phyloP scores from a whole-genome alignment of 1,140 invertebrate species.

The Trichonephila clavata region DNA sequence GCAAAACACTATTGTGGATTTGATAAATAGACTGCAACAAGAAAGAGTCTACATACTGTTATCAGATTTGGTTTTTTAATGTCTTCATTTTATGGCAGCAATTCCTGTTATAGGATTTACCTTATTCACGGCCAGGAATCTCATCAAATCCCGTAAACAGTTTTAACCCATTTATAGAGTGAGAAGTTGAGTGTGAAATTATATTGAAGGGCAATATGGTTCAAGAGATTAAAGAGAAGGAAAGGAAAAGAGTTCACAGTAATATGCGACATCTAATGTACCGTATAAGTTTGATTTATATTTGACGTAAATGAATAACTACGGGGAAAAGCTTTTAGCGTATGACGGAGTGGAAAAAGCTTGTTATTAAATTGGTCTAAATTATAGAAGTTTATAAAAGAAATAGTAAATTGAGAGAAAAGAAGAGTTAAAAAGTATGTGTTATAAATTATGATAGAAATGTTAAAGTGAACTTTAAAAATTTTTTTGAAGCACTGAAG shows the following conservation, averaged over 20 bases:
- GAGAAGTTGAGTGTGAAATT: neutral
- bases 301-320: neutral
- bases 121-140: neutral
- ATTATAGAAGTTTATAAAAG: too few relatives aligned
- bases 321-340: neutral
- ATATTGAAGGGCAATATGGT: neutral
- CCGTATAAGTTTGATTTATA: neutral
- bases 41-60: neutral
- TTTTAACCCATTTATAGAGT: neutral
- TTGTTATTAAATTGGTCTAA: too few relatives aligned
- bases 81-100: neutral
- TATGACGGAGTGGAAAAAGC: too few relatives aligned
- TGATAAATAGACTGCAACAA: neutral
- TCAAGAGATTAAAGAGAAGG: neutral
- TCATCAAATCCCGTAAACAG: neutral
- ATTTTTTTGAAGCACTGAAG: too few relatives aligned
- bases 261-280: neutral
- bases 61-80: neutral
- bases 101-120: neutral
- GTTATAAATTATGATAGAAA: too few relatives aligned
- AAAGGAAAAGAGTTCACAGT: neutral
- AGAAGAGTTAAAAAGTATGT: too few relatives aligned
- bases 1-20: neutral
- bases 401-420: too few relatives aligned
- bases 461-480: too few relatives aligned